phyloP scores from a whole-genome alignment of 2,797 vertebrate genomes.

The Acanthurus lineatus region DNA sequence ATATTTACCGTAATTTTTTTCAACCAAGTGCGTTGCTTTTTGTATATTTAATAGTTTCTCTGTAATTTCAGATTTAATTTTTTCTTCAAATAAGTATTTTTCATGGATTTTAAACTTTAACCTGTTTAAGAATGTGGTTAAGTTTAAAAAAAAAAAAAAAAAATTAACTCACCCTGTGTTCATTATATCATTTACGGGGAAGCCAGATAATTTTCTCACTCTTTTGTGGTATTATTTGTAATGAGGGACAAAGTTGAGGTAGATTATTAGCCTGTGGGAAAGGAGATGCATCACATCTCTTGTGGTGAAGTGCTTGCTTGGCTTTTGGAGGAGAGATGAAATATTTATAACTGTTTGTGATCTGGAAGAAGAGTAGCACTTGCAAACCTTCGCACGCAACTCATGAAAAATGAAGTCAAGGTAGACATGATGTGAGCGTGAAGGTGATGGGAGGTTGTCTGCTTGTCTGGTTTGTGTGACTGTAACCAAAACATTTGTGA shows the following conservation, averaged over 20 bases:
- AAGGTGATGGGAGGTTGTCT: conserved; percentile 58
- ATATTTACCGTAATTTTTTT: not conserved
- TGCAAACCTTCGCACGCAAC: conserved; percentile 84
- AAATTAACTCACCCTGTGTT: not conserved
- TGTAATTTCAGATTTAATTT: not conserved
- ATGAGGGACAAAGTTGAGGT: conserved; percentile 72
- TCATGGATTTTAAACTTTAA: conserved; percentile 1
- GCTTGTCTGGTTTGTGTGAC: conserved; percentile 28
- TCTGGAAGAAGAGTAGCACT: conserved; percentile 84
- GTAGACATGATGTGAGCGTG: conserved; percentile 56
- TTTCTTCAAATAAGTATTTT: conserved; percentile 1
- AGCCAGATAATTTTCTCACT: conserved; percentile 32
- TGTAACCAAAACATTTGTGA: conserved; percentile 26
- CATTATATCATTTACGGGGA: conserved; percentile 24
- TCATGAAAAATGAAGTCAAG: conserved; percentile 68
- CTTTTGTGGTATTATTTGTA: conserved; percentile 74
- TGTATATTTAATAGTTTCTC: not conserved
- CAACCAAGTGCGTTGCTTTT: not conserved
- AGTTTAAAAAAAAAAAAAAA: conserved; percentile 9
- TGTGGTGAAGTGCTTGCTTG: conserved; percentile 83
- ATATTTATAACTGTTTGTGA: conserved; percentile 91
- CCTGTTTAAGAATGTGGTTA: not conserved
- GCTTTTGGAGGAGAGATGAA: conserved; percentile 84
- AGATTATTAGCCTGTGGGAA: conserved; percentile 85
- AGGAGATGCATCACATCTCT: conserved; percentile 85